phyloP scores from a whole-genome alignment of 2,797 vertebrate species.

The Channallabes apus region DNA sequence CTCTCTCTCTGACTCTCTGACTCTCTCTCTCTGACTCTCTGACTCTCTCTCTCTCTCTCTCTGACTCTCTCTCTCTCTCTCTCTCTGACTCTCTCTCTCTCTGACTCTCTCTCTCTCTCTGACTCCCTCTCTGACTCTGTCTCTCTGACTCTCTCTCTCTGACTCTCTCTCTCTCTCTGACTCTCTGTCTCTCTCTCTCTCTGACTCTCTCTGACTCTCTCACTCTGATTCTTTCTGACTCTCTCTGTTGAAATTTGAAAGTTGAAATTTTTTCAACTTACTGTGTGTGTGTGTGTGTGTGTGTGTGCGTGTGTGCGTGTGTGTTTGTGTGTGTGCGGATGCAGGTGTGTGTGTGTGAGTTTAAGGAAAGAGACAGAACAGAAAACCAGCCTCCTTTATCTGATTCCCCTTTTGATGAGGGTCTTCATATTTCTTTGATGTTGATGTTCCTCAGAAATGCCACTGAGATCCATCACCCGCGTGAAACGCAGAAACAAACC shows the following conservation, averaged over 20 bases:
- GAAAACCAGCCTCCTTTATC: background rate
- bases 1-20: too few relatives aligned
- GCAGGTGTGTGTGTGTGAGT: background rate
- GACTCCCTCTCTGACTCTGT: background rate
- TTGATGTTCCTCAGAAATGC: background rate
- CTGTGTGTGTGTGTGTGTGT: constrained; percentile 19
- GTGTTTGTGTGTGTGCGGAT: background rate
- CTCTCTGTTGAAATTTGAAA: too few relatives aligned
- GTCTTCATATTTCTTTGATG: background rate
- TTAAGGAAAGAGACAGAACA: background rate
- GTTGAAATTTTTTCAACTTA: too few relatives aligned
- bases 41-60: background rate
- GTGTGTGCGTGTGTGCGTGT: background rate
- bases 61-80: background rate
- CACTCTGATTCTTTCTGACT: background rate
- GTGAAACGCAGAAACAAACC: too few relatives aligned
- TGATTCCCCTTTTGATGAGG: background rate
- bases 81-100: background rate
- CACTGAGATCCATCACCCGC: background rate
- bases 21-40: background rate
- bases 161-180: background rate
- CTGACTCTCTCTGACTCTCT: background rate
- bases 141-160: background rate
- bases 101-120: background rate
- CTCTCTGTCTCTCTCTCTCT: too few relatives aligned